phyloP scores from a whole-genome alignment of 2,113 vertebrate genomes.

The Cephalophus harveyi region DNA sequence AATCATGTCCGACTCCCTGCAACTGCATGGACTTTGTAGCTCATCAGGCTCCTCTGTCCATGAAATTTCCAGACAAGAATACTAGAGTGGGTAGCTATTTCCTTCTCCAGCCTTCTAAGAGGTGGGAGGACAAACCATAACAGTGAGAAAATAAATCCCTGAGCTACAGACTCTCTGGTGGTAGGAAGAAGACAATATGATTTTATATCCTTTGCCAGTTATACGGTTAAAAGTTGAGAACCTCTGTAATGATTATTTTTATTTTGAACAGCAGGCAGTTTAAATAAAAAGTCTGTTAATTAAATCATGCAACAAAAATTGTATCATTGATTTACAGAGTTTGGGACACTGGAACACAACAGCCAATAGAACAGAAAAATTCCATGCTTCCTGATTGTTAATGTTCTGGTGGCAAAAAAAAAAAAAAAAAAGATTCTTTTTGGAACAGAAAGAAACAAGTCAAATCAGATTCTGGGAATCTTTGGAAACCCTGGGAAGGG shows the following conservation, averaged over 20 bases:
- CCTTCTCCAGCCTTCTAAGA: not conserved
- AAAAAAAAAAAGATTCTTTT: not conserved
- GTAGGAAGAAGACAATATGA: not conserved
- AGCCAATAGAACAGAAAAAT: not conserved
- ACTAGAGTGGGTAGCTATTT: not conserved
- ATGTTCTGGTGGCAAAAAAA: not conserved
- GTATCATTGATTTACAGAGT: not conserved
- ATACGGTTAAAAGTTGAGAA: not conserved
- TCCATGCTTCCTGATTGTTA: not conserved
- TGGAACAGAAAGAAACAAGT: not conserved
- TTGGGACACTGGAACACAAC: not conserved
- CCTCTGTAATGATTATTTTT: not conserved
- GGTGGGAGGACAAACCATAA: not conserved
- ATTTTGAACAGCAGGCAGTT: not conserved
- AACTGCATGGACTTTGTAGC: not conserved
- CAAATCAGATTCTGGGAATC: not conserved
- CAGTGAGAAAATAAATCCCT: not conserved
- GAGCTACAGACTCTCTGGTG: not conserved
- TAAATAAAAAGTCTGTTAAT: not conserved
- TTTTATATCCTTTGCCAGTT: not conserved
- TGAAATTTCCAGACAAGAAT: not conserved
- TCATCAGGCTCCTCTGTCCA: not conserved
- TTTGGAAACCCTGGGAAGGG: not conserved
- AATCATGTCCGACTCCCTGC: not conserved
- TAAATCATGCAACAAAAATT: not conserved